phyloP scores from a whole-genome alignment of 2,888 invertebrate species.

The Lucinisca nassula region DNA sequence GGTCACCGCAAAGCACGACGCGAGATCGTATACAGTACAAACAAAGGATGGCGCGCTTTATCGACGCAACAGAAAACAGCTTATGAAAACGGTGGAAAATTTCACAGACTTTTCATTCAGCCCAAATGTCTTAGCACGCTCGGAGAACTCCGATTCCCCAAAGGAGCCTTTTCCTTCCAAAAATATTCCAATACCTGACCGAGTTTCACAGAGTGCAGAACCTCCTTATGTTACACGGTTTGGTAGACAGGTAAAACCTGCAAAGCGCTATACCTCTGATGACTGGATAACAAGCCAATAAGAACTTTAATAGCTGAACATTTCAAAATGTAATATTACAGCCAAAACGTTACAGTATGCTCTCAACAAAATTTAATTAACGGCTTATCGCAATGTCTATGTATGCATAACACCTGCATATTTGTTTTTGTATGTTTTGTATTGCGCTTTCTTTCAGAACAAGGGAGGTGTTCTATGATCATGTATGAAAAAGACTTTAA shows the following conservation, averaged over 20 bases:
- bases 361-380: neutral
- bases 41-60: neutral
- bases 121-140: neutral
- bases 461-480: neutral
- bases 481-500: too few relatives aligned
- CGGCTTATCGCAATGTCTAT: neutral
- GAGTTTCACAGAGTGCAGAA: neutral
- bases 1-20: neutral
- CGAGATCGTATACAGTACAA: neutral
- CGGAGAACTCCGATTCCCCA: neutral
- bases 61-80: neutral
- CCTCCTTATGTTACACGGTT: neutral
- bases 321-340: neutral
- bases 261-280: neutral
- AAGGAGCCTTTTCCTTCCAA: neutral
- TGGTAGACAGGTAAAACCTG: neutral
- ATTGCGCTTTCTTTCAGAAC: neutral
- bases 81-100: neutral
- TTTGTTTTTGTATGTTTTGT: neutral
- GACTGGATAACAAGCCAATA: neutral
- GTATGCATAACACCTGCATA: neutral
- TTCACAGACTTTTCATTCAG: neutral
- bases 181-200: neutral
- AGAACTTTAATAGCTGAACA: neutral
- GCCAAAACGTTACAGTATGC: neutral